Evolutionary conservation across 2,113 vertebrate genomes (phyloP), one percentile per base, ranked within the genome.

Genomic region (Pseudorectes ferrugineus): DNA sequence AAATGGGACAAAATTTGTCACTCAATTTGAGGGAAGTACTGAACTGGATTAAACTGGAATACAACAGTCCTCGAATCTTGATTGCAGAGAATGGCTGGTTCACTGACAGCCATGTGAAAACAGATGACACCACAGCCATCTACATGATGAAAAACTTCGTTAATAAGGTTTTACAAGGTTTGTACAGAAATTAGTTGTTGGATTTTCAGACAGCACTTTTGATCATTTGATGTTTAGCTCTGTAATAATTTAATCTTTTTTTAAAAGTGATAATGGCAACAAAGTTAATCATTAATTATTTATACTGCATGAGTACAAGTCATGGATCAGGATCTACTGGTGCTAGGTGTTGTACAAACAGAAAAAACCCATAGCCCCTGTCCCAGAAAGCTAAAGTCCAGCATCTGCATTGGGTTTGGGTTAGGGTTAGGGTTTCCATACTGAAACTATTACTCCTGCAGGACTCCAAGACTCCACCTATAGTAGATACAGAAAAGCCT

Each of bases 11-110:
- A 96, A 97, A 89, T 14, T 96, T 99, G 42, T 98, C 98, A 19
- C 98, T 98, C 26, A 97, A 98, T 92, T 93, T 99, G 93, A 98
- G 99, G 84, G 98, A 98, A 26, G 82, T 98, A 21, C 97, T 99
- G 86, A 98, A 97, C 70, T 99, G 99, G 99, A 98, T 99, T 92
- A 99, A 98, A 90, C 62, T 98, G 95, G 98, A 99, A 95, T 99
- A 99, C 49, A 97, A 97, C n/a, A 98, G 98, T 87, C 98, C 98
- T 12, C 96, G 45, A 31, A 98, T 99, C 93, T 93, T 99, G 72
- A 98, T 99, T 85, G 97, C 98, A 29, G 99, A 99, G 95, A 99
- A 98, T 17, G 98, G 99, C 67, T 99, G 99, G 99, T 99, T 99
- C 97, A 98, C 99, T 26, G 97, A 99, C 35, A 98, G 98, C 72